These are phyloP conservation scores for Drosophila lacteicornis DNA, from an alignment of 1,140 invertebrate genomes.

Conservation along the genomic window DNA sequence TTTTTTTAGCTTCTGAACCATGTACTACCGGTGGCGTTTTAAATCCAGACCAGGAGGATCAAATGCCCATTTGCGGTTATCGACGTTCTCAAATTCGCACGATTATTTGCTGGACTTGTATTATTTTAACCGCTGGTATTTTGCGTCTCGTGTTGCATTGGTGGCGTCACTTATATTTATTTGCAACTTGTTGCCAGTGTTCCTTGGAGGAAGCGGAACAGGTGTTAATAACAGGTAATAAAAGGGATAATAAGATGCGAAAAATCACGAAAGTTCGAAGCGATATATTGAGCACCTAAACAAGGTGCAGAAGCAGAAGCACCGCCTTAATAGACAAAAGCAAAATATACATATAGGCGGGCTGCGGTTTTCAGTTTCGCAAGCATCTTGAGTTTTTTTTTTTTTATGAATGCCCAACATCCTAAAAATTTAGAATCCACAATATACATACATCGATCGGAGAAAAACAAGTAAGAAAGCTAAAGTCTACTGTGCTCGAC, in stretches of 20 bases:
- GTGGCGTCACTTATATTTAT: conserved; percentile 92
- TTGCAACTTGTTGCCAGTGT: conserved; percentile 90
- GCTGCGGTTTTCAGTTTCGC: too few species aligned
- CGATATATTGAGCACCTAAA: not conserved
- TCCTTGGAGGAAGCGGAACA: conserved; percentile 90
- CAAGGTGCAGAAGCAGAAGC: too few species aligned
- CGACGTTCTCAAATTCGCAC: conserved; percentile 85
- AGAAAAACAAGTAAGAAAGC: too few species aligned
- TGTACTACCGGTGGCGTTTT: conserved; percentile 78
- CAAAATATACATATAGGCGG: too few species aligned
- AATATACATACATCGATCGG: too few species aligned
- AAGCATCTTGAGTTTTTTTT: too few species aligned
- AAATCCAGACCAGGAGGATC: conserved; percentile 89
- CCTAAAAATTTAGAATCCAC: too few species aligned
- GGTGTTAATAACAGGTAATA: conserved; percentile 88
- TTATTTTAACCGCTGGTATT: conserved; percentile 89
- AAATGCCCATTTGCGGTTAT: conserved; percentile 90
- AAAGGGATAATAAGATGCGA: too few species aligned
- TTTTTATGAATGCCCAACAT: too few species aligned
- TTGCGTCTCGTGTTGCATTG: conserved; percentile 94
- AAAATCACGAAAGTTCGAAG: not conserved
- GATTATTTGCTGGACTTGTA: conserved; percentile 87
- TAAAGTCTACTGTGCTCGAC: too few species aligned
- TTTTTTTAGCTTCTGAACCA: conserved; percentile 61
- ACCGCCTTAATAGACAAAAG: too few species aligned